Evolutionary conservation across 1,140 invertebrate species (phyloP), one percentile per base, ranked within the genome.

Genomic region (Alviniconcha marisindica): DNA sequence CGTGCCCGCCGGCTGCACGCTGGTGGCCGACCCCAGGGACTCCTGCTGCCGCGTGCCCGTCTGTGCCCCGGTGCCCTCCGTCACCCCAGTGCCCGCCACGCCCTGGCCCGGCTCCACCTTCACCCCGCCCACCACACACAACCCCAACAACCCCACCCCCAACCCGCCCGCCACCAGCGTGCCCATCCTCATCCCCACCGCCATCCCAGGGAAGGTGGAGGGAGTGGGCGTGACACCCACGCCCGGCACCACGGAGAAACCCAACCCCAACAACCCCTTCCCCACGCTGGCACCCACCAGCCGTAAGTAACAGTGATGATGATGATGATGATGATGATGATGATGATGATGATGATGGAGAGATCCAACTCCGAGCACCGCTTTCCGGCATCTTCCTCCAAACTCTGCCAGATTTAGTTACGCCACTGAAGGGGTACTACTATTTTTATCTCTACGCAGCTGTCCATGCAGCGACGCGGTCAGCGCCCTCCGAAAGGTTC

Each of bases 11-110:
- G 85, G 85, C 42, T 90, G 88, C 66, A 84, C 71, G 18, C 82
- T 87, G 38, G 80, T 85, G 33, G 85, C 87, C 31, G 88, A 90
- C 81, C 88, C 89, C 28, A 87, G 86, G 38, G 89, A 90, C 76
- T 86, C 85, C 21, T 90, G 89, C 77, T 90, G 89, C 69, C 84
- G 87, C 21, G 82, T 90, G 36, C 89, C 88, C 56, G 28, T 81
- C 38, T 89, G 87, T 76, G 84, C 83, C 7, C 84, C 86, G 28
- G 77, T 86, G 14, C 87, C 87, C 15, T 84, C 85, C 33, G 79
- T 56, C 28, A 88, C 87, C 51, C 54, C 81, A n/a, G 33, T 51
- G 14, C 48, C 83, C 21, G 12, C 12, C 66, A 74, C 44, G 33
- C 33, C 78, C 78, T 10, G 33, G 42, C 38, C n/a, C 31, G n/a